phyloP scores from a whole-genome alignment of 2,888 invertebrate species.

The Eupeodes luniger region DNA sequence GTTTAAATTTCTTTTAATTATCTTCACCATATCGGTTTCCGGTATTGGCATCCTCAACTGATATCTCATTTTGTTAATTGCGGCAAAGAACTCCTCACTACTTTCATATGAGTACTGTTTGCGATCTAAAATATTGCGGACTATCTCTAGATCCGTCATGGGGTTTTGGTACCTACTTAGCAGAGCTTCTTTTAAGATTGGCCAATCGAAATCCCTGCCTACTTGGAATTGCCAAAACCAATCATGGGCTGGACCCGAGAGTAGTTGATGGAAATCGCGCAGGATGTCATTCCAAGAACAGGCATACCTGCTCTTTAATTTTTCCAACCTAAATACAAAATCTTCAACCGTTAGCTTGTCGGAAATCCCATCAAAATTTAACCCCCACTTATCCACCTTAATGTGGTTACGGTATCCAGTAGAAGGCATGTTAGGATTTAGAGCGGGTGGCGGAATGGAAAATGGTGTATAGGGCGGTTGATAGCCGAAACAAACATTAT shows the following conservation, averaged over 20 bases:
- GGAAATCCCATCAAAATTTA: constrained; percentile 33
- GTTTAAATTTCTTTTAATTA: background rate
- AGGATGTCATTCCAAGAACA: constrained; percentile 15
- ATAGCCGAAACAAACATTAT: no score
- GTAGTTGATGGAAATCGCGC: constrained; percentile 16
- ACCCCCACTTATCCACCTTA: constrained; percentile 3
- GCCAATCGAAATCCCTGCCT: background rate
- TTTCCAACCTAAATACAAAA: constrained; percentile 27
- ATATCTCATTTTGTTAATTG: background rate
- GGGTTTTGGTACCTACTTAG: background rate
- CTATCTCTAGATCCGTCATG: background rate
- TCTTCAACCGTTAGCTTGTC: constrained; percentile 20
- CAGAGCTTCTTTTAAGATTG: background rate
- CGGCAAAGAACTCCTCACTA: background rate
- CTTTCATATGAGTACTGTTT: background rate
- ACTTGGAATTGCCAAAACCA: constrained; percentile 27
- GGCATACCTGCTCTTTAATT: background rate
- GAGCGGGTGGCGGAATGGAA: no score
- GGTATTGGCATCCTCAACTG: background rate
- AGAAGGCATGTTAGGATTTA: no score
- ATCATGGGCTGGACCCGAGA: constrained; percentile 4
- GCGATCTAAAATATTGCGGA: background rate
- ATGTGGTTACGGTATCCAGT: background rate
- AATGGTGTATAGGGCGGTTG: no score
- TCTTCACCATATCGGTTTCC: background rate